Evolutionary conservation across 1,140 invertebrate genomes (phyloP).

Genomic region (Propsilocerus akamusi): DNA sequence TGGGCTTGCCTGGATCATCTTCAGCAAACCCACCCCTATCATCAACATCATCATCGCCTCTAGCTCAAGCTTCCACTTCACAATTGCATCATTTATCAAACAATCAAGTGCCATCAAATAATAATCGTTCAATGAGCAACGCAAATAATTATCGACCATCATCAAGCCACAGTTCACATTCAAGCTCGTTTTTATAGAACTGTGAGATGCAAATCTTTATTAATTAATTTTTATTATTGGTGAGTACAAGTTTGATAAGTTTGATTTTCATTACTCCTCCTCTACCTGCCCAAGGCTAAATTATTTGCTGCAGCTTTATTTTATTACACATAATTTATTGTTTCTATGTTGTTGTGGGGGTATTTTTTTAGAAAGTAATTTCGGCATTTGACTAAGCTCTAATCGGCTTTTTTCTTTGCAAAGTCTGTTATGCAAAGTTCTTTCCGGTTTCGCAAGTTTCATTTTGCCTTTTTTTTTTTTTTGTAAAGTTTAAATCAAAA

Average conservation of each 20-base stretch:
- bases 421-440: too few species aligned
- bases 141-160: neutral
- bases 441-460: too few species aligned
- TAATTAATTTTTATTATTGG: neutral
- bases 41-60: neutral
- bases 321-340: neutral
- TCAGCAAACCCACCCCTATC: neutral
- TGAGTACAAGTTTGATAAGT: neutral
- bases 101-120: slow-evolving; percentile 2
- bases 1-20: too few species aligned
- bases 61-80: neutral
- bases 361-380: neutral
- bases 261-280: neutral
- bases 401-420: too few species aligned
- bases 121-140: neutral
- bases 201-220: neutral
- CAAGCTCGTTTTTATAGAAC: neutral
- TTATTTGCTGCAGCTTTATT: neutral
- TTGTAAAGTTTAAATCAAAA: too few species aligned
- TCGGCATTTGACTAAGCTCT: too few species aligned
- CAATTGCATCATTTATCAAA: slow-evolving; percentile 2
- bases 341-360: neutral
- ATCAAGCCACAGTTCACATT: slow-evolving; percentile 1
- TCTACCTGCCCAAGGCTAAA: neutral
- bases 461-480: too few species aligned